Evolutionary conservation across 2,113 vertebrate species (phyloP), one percentile per base, ranked within the genome.

Genomic region (Atherinomorus stipes): DNA sequence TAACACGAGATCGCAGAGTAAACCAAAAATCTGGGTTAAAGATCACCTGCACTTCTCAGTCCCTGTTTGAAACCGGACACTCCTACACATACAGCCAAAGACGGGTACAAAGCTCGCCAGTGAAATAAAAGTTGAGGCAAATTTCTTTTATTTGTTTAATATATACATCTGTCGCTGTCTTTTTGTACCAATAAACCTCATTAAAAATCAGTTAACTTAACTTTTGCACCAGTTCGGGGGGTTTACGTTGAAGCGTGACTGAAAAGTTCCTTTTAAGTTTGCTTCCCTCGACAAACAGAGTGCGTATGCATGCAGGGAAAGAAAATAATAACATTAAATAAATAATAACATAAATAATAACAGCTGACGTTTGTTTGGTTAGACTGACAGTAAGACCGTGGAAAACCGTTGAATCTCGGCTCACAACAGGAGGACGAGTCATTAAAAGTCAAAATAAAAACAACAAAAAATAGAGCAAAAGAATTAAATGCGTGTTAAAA

Each of bases 1-100:
- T 19, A 8, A 28, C 23, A 65, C 34, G 9, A 67, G 31, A 40
- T 21, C 51, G 50, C 45, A 54, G 38, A 38, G 54, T 16, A 18
- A 25, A 15, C 45, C 53, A 50, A 26, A 64, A 38, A 84, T 83
- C 61, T 81, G 69, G 79, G 82, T 61, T 28, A 84, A 87, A 84
- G 75, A 59, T 80, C 83, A 80, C 1, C 31, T 4, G 26, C 70
- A 6, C 11, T 25, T 45, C 12, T 50, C 18, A 34, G 22, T 75
- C 38, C 16, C 21, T 53, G 60, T 71, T 58, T 21, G 83, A 78
- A 87, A 88, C 49, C 66, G 44, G 74, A 85, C 45, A 71, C 69
- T 28, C 1, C 16, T 11, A 5, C 9, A 9, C 31, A 34, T 34
- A 9, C 31, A 34, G 31, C 31, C 31, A 47, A 47, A 47, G 7